Evolutionary conservation across 2,113 vertebrate genomes (phyloP).

Genomic region (Otocyon megalotis): DNA sequence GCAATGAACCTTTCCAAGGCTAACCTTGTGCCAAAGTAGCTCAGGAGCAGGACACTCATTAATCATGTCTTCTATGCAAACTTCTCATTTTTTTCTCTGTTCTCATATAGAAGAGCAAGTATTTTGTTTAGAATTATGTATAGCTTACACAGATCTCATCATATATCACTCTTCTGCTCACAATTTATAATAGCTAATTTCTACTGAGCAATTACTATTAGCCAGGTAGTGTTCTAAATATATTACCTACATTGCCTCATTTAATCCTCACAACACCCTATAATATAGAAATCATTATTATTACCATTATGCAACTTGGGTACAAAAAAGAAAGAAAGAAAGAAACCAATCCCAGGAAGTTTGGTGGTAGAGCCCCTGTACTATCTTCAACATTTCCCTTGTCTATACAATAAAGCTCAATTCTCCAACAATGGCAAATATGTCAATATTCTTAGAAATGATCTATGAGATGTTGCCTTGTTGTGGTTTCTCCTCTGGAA

Average conservation of each 20-base stretch:
- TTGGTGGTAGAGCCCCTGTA: background rate
- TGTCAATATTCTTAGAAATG: background rate
- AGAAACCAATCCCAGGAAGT: background rate
- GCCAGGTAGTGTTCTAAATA: conserved; percentile 18
- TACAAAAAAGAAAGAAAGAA: background rate
- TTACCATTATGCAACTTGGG: background rate
- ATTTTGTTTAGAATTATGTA: background rate
- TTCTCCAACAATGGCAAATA: background rate
- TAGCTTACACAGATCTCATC: background rate
- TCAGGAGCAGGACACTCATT: background rate
- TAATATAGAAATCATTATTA: background rate
- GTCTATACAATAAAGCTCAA: background rate
- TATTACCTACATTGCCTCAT: background rate
- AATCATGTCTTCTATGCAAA: background rate
- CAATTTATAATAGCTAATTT: background rate
- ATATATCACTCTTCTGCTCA: background rate
- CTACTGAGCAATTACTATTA: conserved; percentile 2
- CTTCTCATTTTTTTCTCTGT: background rate
- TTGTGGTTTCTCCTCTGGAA: background rate
- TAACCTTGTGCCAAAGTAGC: background rate
- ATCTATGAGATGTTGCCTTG: no score
- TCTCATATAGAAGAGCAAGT: background rate
- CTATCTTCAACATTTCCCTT: background rate
- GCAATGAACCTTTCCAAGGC: background rate
- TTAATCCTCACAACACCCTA: background rate